Conservation (phyloP, 2,113 vertebrate species). For the Cynoglossus semilaevis region DNA sequence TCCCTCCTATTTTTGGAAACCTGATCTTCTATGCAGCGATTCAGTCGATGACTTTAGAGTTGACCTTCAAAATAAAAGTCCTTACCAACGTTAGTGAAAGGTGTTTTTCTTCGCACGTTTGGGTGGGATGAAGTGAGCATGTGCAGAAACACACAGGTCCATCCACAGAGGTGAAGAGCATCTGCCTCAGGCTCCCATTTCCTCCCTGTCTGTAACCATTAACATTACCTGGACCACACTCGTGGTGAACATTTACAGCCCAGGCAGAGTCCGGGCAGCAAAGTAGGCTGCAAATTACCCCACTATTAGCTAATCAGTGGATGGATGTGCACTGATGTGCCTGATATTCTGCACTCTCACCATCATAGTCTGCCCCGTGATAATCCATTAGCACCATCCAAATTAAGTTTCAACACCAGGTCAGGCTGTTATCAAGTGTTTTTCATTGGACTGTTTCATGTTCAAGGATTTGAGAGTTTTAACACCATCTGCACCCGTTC, state of each 20-base stretch:
- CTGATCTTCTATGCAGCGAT: slow-evolving; percentile 9
- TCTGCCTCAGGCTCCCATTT: slow-evolving; percentile 41
- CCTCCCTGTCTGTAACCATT: slow-evolving; percentile 54
- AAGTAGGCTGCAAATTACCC: slow-evolving; percentile 58
- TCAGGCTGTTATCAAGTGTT: not conserved
- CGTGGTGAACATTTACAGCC: slow-evolving; percentile 54
- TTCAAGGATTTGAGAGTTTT: slow-evolving; percentile 1
- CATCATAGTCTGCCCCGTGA: slow-evolving; percentile 27
- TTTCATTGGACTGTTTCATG: slow-evolving; percentile 1
- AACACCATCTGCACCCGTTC: not conserved
- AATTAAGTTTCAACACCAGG: slow-evolving; percentile 36
- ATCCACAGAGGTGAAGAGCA: slow-evolving; percentile 43
- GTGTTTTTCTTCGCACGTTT: slow-evolving; percentile 12
- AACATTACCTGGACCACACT: slow-evolving; percentile 64
- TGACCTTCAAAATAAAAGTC: slow-evolving; percentile 16
- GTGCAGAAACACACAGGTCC: slow-evolving; percentile 6
- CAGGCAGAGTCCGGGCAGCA: slow-evolving; percentile 42
- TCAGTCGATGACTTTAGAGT: slow-evolving; percentile 15
- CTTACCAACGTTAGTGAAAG: slow-evolving; percentile 4
- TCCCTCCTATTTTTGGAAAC: not conserved
- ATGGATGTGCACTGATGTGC: slow-evolving; percentile 45
- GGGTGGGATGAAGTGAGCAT: slow-evolving; percentile 1
- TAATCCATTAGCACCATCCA: slow-evolving; percentile 37
- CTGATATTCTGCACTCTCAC: slow-evolving; percentile 28
- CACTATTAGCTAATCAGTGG: slow-evolving; percentile 67